Evolutionary conservation across 2,888 invertebrate species (phyloP), one percentile per base, ranked within the genome.

Genomic region (Actias luna): DNA sequence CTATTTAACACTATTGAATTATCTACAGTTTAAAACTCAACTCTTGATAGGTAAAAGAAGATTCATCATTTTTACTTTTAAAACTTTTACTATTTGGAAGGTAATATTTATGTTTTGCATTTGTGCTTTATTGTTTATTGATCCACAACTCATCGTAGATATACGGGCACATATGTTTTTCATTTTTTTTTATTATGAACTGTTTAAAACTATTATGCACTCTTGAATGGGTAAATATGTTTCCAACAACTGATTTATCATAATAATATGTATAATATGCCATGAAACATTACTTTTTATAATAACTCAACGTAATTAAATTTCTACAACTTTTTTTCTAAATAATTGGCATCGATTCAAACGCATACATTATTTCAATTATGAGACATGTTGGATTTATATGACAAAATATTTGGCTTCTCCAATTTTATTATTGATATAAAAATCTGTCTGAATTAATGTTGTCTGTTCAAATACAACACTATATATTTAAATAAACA

Each of bases 311-410:
- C 12, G 5, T 55, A 55, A 61, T 55, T 29, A 61, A 12, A 29
- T 39, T 35, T 18, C n/a, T 5, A 2, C 14, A 22, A 12, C n/a
- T 36, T 50, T 60, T 18, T 36, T 55, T 36, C 29, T 22, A 36
- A 55, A 18, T 29, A 61, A 39, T 36, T 57, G 61, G 61, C 61
- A 61, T 7, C 36, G 16, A 25, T 39, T 39, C 61, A 61, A 57
- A 29, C 27, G 39, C 39, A 39, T 29, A 50, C 31, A 29, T 39
- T 36, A 27, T 18, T 16, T 12, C 29, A 35, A 57, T 61, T 61
- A 55, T 55, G 39, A 55, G 31, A 57, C 61, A 27, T 27, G 36
- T 10, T 39, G 18, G n/a, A 39, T 36, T 16, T 61, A 55, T 29
- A 29, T 61, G 55, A 16, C 29, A 29, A 57, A 4, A 61, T 57